Evolutionary conservation across 2,888 invertebrate genomes (phyloP).

Genomic region (Aspidiotus destructor): DNA sequence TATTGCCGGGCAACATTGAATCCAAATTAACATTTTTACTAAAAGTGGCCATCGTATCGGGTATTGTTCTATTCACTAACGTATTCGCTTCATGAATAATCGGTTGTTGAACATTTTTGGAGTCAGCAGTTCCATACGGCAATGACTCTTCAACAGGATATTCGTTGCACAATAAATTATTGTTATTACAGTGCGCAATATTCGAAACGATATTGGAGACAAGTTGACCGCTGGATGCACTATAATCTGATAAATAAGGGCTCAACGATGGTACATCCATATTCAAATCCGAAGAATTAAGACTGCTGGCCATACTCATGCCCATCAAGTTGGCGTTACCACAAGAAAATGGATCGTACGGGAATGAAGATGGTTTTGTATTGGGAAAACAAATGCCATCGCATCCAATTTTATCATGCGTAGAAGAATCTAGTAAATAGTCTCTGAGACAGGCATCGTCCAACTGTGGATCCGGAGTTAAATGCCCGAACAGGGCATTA

Average conservation of each 20-base stretch:
- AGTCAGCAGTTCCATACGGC: conserved; percentile 3
- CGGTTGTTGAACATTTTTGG: conserved; percentile 9
- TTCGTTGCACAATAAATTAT: conserved; percentile 12
- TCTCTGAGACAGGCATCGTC: conserved; percentile 39
- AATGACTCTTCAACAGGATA: conserved; percentile 17
- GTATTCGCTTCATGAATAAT: conserved; percentile 21
- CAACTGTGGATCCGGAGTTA: conserved; percentile 34
- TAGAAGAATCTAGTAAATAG: conserved; percentile 38
- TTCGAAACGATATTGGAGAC: conserved; percentile 3
- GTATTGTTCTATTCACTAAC: conserved; percentile 5
- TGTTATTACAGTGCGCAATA: conserved; percentile 12
- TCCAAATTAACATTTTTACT: conserved; percentile 9
- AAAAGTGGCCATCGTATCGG: conserved; percentile 1
- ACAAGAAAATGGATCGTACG: conserved; percentile 19
- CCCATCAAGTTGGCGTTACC: conserved; percentile 26
- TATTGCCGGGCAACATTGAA: background rate
- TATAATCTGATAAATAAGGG: conserved; percentile 15
- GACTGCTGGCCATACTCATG: conserved; percentile 11
- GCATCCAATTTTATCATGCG: conserved; percentile 26
- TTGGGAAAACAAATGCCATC: conserved; percentile 28
- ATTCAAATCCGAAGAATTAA: conserved; percentile 2
- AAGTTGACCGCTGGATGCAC: conserved; percentile 6
- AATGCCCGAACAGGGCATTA: conserved; percentile 37
- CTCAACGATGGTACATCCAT: conserved; percentile 19
- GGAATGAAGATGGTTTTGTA: conserved; percentile 18